Base-by-base conservation (phyloP, 2,797 vertebrate species). In the Periparus ater region DNA sequence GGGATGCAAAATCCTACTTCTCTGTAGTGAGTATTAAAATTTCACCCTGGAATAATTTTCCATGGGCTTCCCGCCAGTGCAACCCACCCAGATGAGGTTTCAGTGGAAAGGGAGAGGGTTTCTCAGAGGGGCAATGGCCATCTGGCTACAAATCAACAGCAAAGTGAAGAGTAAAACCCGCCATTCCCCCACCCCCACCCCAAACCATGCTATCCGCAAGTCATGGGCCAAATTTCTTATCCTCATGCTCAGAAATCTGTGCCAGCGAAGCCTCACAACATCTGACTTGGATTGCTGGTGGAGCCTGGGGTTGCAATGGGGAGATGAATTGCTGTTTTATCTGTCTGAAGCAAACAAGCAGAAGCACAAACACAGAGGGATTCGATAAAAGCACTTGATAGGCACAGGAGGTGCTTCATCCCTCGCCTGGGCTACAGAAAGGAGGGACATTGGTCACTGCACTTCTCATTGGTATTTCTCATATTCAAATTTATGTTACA, bases 331-430 rank as follows among this genome's bases (percentile, higher is more conserved):
- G 30, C 4, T 54, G 13, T 27, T 45, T 67, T 53, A 48, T 50
- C 42, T 68, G 36, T 47, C 48, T 65, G 54, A 36, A 62, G 53
- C 34, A 67, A 61, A 11, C 0, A 0, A 72, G 23, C 1, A 1
- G 61, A 38, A 53, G 5, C 45, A 65, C 2, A 11, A 57, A 53
- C 45, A 67, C 10, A 27, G 17, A 8, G 2, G 20, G 27, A 23
- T 61, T 78, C 1, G 6, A 71, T 44, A 65, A 67, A 78, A 76
- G 13, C 36, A 36, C 54, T 78, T 47, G n/a, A 36, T 26, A 57
- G 30, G 45, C 14, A 60, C 22, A 57, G 36, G 26, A 88, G 53
- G 13, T 14, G 5, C 53, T 63, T 73, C 29, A 48, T 58, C 15
- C 29, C 27, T 82, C n/a, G 19, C 38, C n/a, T 40, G 22, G 58